phyloP scores from a whole-genome alignment of 2,888 invertebrate species.

The Macaria notata region DNA sequence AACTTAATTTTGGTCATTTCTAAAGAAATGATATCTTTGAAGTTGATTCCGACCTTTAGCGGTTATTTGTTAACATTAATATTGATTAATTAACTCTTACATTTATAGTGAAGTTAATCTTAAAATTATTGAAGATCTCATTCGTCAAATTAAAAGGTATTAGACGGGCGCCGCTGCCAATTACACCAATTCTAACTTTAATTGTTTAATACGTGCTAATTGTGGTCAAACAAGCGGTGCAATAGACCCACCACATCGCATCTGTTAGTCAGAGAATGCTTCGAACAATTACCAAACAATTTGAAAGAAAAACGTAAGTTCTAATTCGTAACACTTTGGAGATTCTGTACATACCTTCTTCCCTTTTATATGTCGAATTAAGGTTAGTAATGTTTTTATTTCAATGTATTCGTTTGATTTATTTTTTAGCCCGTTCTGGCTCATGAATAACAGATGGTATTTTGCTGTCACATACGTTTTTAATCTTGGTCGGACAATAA shows the following conservation, averaged over 20 bases:
- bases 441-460: slow-evolving; percentile 20
- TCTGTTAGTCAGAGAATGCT: slow-evolving; percentile 13
- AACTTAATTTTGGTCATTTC: no score
- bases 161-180: slow-evolving; percentile 24
- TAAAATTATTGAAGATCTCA: slow-evolving; percentile 5
- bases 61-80: no score
- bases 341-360: no score
- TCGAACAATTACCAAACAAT: neutral
- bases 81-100: no score
- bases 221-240: slow-evolving; percentile 36
- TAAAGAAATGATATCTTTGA: no score
- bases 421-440: neutral
- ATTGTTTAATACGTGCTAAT: slow-evolving; percentile 62
- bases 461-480: slow-evolving; percentile 23
- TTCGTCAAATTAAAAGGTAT: slow-evolving; percentile 20
- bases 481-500: slow-evolving; percentile 26
- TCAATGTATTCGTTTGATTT: no score
- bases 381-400: no score
- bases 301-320: no score
- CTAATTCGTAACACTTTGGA: no score
- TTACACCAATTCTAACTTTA: slow-evolving; percentile 39
- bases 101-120: neutral
- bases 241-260: slow-evolving; percentile 32
- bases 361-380: no score
- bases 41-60: no score